Evolutionary conservation across 2,888 invertebrate species (phyloP), one percentile per base, ranked within the genome.

Genomic region (Parthenolecanium corni): DNA sequence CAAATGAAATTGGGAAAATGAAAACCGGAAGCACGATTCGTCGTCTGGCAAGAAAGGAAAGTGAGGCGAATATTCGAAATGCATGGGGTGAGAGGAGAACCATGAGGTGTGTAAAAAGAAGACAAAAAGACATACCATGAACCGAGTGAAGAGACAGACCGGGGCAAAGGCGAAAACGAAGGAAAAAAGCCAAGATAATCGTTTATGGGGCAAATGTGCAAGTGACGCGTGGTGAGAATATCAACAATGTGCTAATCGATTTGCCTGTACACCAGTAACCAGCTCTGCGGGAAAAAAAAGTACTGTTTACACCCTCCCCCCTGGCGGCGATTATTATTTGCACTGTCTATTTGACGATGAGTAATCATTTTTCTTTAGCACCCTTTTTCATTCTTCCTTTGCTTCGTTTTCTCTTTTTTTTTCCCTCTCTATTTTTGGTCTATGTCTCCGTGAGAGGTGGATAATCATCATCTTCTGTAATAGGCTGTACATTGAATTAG

Each of bases 221-320:
- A 58, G 36, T 58, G 58, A 58, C 58, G 49, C 58, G 58, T 58
- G 58, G 58, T 58, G 49, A 58, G 58, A 58, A 58, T 58, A 49
- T 58, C 58, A 58, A 58, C 58, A 58, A 58, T 58, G 58, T 58
- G 58, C 58, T 58, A 58, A 58, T 58, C 58, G 58, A 58, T 58
- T 58, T 58, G 58, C 58, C 44, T 40, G 25, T 20, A 6, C n/a
- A 16, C 18, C 24, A 25, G 31, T 20, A n/a, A n/a, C 21, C 20
- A 21, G 24, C 25, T 16, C 16, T 36, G 38, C 40, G 53, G 40
- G 21, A 23, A 31, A 31, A 31, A 31, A 31, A 31, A 31, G 31
- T 4, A 9, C 31, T 31, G 31, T 44, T 44, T 18, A 16, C 20
- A 21, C 14, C 18, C 25, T 16, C 9, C 31, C 16, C 49, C 58